Evolutionary conservation across 2,888 invertebrate genomes (phyloP).

Genomic region (Tachina lurida): DNA sequence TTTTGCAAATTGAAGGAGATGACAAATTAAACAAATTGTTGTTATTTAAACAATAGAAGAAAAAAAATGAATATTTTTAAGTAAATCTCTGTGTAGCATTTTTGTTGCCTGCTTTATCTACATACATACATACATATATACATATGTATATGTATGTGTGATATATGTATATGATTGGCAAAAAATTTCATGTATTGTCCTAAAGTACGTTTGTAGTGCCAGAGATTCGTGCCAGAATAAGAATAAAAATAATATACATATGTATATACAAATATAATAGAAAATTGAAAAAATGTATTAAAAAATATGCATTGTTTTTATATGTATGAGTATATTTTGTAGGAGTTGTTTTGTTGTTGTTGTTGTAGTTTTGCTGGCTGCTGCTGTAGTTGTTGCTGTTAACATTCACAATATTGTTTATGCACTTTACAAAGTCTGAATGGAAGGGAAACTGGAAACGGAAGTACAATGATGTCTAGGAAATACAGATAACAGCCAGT

Average conservation of each 20-base stretch:
- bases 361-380: conserved; percentile 1
- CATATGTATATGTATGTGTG: not conserved
- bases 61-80: conserved; percentile 41
- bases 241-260: not conserved
- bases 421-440: conserved; percentile 53
- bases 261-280: conserved; percentile 45
- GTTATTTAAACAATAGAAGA: conserved; percentile 64
- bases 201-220: conserved; percentile 53
- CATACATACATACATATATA: not conserved
- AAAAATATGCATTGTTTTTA: conserved; percentile 30
- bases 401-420: conserved; percentile 54
- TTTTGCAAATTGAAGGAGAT: conserved; percentile 67
- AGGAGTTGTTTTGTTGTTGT: conserved; percentile 11
- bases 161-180: not conserved
- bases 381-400: conserved; percentile 25
- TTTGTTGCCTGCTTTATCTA: not conserved
- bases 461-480: conserved; percentile 71
- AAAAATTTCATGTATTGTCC: conserved; percentile 18
- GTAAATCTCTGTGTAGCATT: conserved; percentile 2
- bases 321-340: not conserved
- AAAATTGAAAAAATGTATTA: conserved; percentile 64
- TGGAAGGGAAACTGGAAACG: conserved; percentile 66
- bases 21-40: conserved; percentile 72
- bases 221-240: conserved; percentile 59
- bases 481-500: conserved; percentile 67